phyloP scores from a whole-genome alignment of 2,113 vertebrate species.

The Apteryx mantelli region DNA sequence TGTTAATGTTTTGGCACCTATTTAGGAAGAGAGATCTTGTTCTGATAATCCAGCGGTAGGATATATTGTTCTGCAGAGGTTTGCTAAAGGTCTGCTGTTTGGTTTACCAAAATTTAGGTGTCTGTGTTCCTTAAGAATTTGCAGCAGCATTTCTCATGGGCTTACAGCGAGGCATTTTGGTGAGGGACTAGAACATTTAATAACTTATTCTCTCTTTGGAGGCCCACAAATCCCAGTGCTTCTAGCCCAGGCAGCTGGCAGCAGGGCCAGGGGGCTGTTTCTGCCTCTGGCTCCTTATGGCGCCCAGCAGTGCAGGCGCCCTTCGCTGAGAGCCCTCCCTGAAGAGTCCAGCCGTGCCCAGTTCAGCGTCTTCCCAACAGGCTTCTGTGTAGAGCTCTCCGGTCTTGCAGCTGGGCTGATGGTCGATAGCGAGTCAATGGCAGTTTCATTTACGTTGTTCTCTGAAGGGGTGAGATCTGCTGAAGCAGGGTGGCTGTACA shows the following conservation, averaged over 20 bases:
- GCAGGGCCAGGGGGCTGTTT: fast-evolving
- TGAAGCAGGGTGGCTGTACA: neutral
- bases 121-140: fast-evolving
- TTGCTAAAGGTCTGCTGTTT: neutral
- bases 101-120: neutral
- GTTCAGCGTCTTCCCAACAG: neutral
- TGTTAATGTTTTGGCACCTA: neutral
- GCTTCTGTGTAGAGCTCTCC: neutral
- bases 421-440: neutral
- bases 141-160: neutral
- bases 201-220: neutral
- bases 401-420: neutral
- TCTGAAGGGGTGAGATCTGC: neutral
- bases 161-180: neutral
- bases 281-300: fast-evolving
- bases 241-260: neutral
- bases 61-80: neutral
- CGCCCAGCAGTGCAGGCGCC: fast-evolving
- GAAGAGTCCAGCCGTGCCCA: neutral
- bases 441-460: neutral
- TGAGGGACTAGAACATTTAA: neutral
- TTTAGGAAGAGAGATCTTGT: neutral
- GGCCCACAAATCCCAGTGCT: neutral
- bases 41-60: neutral
- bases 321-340: neutral